A percentile compares a stretch with the other conserved stretches of the same genome.
Conservation (phyloP, 2,797 vertebrate species). For the Microcaecilia unicolor region DNA sequence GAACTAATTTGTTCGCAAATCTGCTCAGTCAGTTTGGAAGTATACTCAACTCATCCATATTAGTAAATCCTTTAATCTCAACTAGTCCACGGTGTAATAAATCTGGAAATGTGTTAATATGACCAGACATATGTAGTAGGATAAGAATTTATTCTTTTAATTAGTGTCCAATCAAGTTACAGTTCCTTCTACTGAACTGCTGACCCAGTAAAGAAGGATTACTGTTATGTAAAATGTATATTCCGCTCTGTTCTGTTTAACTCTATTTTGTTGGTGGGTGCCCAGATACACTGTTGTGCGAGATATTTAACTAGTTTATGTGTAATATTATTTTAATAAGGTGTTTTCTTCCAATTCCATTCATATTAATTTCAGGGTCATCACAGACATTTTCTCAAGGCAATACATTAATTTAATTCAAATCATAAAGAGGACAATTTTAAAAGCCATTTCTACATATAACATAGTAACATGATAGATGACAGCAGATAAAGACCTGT, state of each 20-base stretch:
- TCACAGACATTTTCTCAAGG: no score
- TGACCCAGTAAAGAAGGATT: slow-evolving; percentile 58
- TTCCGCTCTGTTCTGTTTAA: slow-evolving; percentile 47
- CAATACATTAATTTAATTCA: no score
- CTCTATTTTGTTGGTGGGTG: slow-evolving; percentile 33
- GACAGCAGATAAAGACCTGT: no score
- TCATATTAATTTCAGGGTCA: no score
- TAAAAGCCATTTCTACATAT: no score
- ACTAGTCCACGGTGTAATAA: slow-evolving; percentile 82
- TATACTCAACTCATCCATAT: slow-evolving; percentile 87
- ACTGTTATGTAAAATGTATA: slow-evolving; percentile 40
- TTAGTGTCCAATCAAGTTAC: slow-evolving; percentile 80
- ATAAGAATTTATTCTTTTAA: slow-evolving; percentile 97
- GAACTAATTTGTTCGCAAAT: slow-evolving; percentile 94
- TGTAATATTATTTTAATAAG: no score
- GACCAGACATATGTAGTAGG: slow-evolving; percentile 87
- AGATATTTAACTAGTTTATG: no score
- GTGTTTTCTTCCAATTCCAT: no score
- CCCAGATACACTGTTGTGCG: no score
- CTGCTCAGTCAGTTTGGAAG: slow-evolving; percentile 84
- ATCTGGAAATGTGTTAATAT: slow-evolving; percentile 87
- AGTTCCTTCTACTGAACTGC: slow-evolving; percentile 60
- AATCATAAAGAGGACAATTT: no score
- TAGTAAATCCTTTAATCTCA: slow-evolving; percentile 98
- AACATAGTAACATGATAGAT: no score